Evolutionary conservation across 1,140 invertebrate genomes (phyloP).

Genomic region (Holcopasites calliopsidis): DNA sequence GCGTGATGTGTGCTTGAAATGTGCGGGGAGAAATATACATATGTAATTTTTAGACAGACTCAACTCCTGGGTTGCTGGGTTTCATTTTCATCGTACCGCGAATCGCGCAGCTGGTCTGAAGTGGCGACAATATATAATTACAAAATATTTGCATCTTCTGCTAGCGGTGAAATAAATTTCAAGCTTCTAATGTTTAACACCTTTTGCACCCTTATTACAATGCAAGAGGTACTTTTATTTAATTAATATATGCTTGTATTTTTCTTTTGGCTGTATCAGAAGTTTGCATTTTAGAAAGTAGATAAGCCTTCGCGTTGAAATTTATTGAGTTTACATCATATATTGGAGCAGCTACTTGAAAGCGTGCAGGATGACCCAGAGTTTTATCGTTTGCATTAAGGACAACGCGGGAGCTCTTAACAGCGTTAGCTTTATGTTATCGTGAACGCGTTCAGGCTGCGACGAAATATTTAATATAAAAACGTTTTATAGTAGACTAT

Average conservation of each 20-base stretch:
- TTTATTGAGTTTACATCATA: constrained; percentile 33
- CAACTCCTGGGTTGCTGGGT: too few species aligned
- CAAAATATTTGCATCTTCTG: too few species aligned
- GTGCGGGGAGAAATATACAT: too few species aligned
- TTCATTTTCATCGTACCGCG: too few species aligned
- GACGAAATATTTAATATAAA: constrained; percentile 39
- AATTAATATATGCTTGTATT: not conserved
- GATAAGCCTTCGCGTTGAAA: too few species aligned
- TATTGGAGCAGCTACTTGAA: constrained; percentile 25
- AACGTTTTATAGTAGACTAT: not conserved
- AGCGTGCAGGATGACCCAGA: constrained; percentile 25
- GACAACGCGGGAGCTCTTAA: constrained; percentile 50
- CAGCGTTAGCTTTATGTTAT: constrained; percentile 34
- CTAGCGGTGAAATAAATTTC: too few species aligned
- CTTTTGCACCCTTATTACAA: not conserved
- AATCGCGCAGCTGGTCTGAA: too few species aligned
- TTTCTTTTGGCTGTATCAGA: not conserved
- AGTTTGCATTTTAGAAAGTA: not conserved
- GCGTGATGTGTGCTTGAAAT: not conserved
- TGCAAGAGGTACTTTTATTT: not conserved
- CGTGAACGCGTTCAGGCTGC: constrained; percentile 15
- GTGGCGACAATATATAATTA: too few species aligned
- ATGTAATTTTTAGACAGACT: too few species aligned
- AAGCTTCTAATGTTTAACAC: not conserved
- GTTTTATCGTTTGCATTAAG: constrained; percentile 55